phyloP scores from a whole-genome alignment of 2,888 invertebrate species.

The Spodoptera littoralis region DNA sequence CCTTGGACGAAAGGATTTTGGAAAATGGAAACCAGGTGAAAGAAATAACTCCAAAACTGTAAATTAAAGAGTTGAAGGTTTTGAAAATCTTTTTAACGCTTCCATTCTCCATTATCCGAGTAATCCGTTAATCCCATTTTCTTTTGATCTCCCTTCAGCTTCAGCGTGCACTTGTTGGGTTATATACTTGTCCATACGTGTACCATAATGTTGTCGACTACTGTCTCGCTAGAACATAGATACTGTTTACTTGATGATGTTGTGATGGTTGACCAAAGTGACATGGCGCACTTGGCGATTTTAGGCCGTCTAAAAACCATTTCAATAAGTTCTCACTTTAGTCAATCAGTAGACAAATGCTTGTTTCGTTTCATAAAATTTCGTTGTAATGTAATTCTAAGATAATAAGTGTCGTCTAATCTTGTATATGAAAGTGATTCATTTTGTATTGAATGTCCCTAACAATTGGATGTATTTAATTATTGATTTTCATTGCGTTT shows the following conservation, averaged over 20 bases:
- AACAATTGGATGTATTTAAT: constrained; percentile 40
- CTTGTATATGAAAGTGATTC: constrained; percentile 27
- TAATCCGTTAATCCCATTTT: constrained; percentile 53
- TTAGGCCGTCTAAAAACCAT: neutral
- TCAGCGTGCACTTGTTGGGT: constrained; percentile 74
- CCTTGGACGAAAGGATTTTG: constrained; percentile 49
- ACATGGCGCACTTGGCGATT: too few relatives aligned
- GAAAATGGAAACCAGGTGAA: constrained; percentile 18
- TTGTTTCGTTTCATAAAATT: constrained; percentile 29
- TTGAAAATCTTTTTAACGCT: neutral
- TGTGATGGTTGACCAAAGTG: constrained; percentile 76
- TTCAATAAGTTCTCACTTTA: constrained; percentile 47
- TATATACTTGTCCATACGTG: constrained; percentile 65
- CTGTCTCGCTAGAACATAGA: constrained; percentile 47
- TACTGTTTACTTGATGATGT: constrained; percentile 41
- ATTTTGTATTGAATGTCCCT: constrained; percentile 41
- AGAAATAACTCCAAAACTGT: neutral
- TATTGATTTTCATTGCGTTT: constrained; percentile 53
- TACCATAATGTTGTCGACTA: constrained; percentile 36
- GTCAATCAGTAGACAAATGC: constrained; percentile 61
- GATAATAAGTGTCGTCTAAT: constrained; percentile 38
- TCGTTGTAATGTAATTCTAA: constrained; percentile 39
- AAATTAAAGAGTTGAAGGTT: too few relatives aligned
- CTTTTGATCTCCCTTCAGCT: constrained; percentile 56
- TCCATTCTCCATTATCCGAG: constrained; percentile 33